Evolutionary conservation across 2,113 vertebrate species (phyloP).

Genomic region (Hippoglossus stenolepis): DNA sequence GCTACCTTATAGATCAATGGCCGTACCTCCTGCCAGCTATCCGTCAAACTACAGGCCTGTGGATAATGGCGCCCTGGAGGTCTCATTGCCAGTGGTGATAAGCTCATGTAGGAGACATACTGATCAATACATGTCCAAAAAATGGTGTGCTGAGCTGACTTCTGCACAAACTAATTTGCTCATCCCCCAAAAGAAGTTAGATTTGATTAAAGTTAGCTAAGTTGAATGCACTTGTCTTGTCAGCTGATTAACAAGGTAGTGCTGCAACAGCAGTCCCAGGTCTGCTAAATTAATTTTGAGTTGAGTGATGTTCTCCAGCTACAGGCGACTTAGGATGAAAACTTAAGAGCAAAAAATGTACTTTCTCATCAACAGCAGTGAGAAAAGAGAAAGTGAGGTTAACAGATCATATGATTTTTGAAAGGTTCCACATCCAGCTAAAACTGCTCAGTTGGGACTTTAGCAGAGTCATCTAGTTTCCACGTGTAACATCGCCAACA

Average conservation of each 20-base stretch:
- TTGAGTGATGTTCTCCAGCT: constrained; percentile 4
- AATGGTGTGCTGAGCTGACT: neutral
- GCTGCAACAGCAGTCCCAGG: neutral
- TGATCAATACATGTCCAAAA: constrained; percentile 14
- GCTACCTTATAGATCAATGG: neutral
- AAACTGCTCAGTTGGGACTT: constrained; percentile 3
- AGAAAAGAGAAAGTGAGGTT: neutral
- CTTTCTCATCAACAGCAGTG: neutral
- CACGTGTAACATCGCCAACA: neutral
- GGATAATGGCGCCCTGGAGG: constrained; percentile 1
- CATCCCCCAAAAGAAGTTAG: neutral
- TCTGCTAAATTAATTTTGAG: constrained; percentile 11
- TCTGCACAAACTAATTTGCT: constrained; percentile 19
- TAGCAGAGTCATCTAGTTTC: constrained; percentile 8
- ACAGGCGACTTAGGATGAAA: neutral
- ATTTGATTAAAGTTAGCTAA: constrained; percentile 4
- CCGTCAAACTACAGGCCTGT: constrained; percentile 5
- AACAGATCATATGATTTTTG: neutral
- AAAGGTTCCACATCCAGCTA: constrained; percentile 9
- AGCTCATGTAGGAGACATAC: constrained; percentile 20
- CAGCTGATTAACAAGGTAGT: neutral
- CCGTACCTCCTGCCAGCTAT: constrained; percentile 11
- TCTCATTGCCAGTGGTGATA: constrained; percentile 12
- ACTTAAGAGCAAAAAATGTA: neutral
- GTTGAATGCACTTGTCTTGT: constrained; percentile 1